phyloP scores from a whole-genome alignment of 2,797 vertebrate genomes.

The Pteropus rufus region DNA sequence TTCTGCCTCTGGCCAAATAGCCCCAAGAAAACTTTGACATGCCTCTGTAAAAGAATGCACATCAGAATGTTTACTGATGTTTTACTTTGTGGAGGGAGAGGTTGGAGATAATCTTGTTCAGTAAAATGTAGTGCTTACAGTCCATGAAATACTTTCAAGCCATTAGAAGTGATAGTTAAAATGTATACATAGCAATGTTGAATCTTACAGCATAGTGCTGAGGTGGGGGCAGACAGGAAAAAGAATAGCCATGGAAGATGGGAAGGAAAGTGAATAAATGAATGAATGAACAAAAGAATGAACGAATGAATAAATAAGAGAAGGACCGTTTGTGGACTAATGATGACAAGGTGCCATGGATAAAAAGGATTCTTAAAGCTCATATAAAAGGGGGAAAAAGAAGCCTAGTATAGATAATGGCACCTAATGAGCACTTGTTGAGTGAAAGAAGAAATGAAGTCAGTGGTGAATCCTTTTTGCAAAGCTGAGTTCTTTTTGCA shows the following conservation, averaged over 20 bases:
- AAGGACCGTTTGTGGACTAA: background rate
- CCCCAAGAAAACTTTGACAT: background rate
- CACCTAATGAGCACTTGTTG: background rate
- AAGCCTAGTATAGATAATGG: background rate
- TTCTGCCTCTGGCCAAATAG: background rate
- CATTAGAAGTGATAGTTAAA: background rate
- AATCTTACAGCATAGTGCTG: background rate
- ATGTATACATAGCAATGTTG: background rate
- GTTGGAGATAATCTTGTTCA: background rate
- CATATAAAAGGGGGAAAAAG: background rate
- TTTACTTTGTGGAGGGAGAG: conserved; percentile 14
- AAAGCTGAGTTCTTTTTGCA: background rate
- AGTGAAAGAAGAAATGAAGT: background rate
- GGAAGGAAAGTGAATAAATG: background rate
- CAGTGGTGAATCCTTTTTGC: background rate
- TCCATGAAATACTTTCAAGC: background rate
- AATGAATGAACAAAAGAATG: background rate
- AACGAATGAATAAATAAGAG: background rate
- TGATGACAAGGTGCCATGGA: background rate
- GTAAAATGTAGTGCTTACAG: background rate
- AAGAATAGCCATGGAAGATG: background rate
- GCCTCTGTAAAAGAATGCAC: background rate
- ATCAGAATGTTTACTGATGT: background rate
- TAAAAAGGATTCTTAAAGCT: background rate
- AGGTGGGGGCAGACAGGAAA: background rate